These are phyloP conservation scores for Anaspis maculata DNA, from an alignment of 2,888 invertebrate species.

Conservation along the genomic window DNA sequence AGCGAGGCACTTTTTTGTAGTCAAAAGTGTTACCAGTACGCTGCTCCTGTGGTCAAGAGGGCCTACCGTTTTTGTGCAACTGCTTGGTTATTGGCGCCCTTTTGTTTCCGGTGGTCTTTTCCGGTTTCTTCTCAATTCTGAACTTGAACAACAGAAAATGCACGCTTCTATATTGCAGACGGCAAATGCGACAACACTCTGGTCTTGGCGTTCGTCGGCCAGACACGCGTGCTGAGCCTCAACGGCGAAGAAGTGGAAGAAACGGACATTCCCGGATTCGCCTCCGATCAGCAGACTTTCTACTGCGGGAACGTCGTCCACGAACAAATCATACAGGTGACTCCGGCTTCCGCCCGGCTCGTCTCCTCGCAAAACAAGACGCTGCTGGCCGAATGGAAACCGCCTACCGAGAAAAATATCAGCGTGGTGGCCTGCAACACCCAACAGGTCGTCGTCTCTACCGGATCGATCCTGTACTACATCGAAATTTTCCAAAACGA, in stretches of 20 bases:
- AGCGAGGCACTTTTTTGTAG: no score
- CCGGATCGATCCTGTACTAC: constrained; percentile 80
- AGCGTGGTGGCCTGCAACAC: constrained; percentile 82
- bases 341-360: constrained; percentile 63
- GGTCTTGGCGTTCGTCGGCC: constrained; percentile 93
- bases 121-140: no score
- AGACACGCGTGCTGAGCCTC: constrained; percentile 82
- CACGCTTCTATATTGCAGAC: constrained; percentile 22
- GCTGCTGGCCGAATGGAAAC: constrained; percentile 65
- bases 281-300: constrained; percentile 88
- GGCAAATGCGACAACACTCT: constrained; percentile 70
- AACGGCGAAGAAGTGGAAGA: constrained; percentile 97
- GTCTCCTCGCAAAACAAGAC: constrained; percentile 59
- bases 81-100: neutral
- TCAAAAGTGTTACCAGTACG: neutral
- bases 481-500: constrained; percentile 61
- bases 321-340: constrained; percentile 64
- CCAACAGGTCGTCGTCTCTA: constrained; percentile 72
- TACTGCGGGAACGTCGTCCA: constrained; percentile 85
- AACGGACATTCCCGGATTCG: constrained; percentile 86
- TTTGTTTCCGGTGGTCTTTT: neutral
- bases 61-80: neutral
- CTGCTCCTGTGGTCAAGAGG: neutral
- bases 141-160: no score
- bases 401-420: constrained; percentile 62